Percentiles rank a stretch among this genome's conserved stretches.
Evolutionary conservation across 2,888 invertebrate genomes (phyloP).

Genomic region (Synanthedon tipuliformis): DNA sequence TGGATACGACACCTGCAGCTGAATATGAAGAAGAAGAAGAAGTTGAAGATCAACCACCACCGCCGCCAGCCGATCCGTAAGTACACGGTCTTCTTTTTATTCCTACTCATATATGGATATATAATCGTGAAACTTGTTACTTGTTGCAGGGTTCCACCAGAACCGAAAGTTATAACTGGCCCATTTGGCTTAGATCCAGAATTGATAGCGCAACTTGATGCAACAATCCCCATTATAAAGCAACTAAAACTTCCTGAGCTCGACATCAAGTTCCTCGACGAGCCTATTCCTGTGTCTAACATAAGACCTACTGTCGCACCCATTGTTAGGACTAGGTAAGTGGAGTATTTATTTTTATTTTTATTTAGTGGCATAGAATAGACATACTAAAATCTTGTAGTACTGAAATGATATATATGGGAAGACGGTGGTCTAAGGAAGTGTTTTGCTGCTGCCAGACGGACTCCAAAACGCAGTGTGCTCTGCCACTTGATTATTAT

Average conservation of each 20-base stretch:
- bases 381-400: no score
- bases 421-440: no score
- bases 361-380: no score
- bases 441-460: no score
- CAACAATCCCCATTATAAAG: constrained; percentile 37
- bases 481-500: neutral
- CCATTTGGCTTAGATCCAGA: constrained; percentile 84
- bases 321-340: constrained; percentile 30
- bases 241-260: constrained; percentile 44
- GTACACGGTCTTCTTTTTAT: constrained; percentile 2
- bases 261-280: constrained; percentile 64
- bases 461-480: no score
- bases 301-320: constrained; percentile 32
- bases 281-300: constrained; percentile 46
- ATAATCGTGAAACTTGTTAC: neutral
- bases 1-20: constrained; percentile 29
- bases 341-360: no score
- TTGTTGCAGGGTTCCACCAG: constrained; percentile 41
- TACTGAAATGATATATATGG: no score
- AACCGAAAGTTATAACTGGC: constrained; percentile 69
- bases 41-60: constrained; percentile 35
- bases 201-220: constrained; percentile 78
- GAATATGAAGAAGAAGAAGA: constrained; percentile 51
- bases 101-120: neutral
- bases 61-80: constrained; percentile 27